Base-by-base conservation (phyloP, 2,888 invertebrate species). In the Incurvaria masculella region DNA sequence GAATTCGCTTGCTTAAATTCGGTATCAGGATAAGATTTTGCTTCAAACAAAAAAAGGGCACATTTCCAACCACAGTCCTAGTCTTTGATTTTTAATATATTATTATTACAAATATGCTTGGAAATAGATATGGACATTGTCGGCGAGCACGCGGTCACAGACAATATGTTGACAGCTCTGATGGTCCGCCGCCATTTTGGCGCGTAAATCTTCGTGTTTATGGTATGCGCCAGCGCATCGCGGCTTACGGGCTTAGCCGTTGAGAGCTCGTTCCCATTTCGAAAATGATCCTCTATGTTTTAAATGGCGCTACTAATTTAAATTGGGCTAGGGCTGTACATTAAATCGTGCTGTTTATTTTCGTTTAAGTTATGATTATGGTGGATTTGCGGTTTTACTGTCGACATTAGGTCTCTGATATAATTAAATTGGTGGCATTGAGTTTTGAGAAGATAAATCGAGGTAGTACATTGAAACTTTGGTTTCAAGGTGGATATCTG, bases 301-400 rank as follows among this genome's bases (percentile, higher is more conserved):
- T 72, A 72, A 76, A 75, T 71, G 72, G 67, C 64, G 64, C 68
- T 66, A 73, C 73, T 75, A 73, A 75, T 74, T 74, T 72, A 73
- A 73, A 75, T 76, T 75, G 76, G 23, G 6, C 23, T 23, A 10
- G 14, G 33, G 11, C 33, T 33, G 14, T 33, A 33, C 33, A 33
- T 33, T 33, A 11, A 33, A 14, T 8, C 14, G 3, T 6, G 14
- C 33, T 33, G 33, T 33, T 33, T 33, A 33, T 33, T 11, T 8
- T n/a, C 4, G 33, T 33, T 8, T 14, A 33, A 33, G 14, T 33
- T 33, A 33, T 33, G 33, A 33, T 14, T 23, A 23, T 23, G 14
- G 33, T 33, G 6, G 14, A 4, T 33, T 4, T 33, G 33, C 8
- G 33, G 33, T 33, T 14, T n/a, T n/a, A 10, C 23, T 23, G 23